A percentile compares a stretch with the other conserved stretches of the same genome.
Conservation (phyloP, 2,888 invertebrate species). For the Lomographa bimaculata region DNA sequence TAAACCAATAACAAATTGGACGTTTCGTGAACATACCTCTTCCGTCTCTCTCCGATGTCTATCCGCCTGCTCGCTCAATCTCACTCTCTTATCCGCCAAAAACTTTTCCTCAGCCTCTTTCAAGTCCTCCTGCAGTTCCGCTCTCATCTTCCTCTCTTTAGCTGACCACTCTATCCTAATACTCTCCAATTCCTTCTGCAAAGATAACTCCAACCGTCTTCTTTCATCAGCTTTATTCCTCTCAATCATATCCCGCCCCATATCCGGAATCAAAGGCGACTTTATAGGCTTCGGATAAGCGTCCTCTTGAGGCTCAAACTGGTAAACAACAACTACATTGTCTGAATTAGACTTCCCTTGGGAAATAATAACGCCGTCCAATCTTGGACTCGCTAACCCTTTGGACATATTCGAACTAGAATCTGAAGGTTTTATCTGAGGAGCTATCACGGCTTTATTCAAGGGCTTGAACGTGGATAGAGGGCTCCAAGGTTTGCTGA, state of each 20-base stretch:
- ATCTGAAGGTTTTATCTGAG: slow-evolving; percentile 59
- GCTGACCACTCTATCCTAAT: slow-evolving; percentile 83
- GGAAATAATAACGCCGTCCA: slow-evolving; percentile 73
- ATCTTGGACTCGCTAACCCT: slow-evolving; percentile 61
- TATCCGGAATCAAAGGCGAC: slow-evolving; percentile 66
- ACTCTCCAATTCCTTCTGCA: slow-evolving; percentile 78
- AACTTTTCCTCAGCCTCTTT: slow-evolving; percentile 76
- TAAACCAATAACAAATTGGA: too few species aligned
- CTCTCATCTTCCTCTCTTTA: slow-evolving; percentile 80
- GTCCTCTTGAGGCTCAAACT: slow-evolving; percentile 70
- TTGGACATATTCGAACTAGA: slow-evolving; percentile 47
- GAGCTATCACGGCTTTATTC: slow-evolving; percentile 51
- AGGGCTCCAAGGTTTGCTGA: slow-evolving; percentile 64
- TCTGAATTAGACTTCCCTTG: slow-evolving; percentile 73
- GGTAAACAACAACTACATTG: slow-evolving; percentile 75
- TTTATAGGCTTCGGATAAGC: slow-evolving; percentile 53
- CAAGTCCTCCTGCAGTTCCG: slow-evolving; percentile 79
- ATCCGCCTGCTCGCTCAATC: slow-evolving; percentile 73
- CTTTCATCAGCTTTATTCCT: slow-evolving; percentile 69
- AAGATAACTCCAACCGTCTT: slow-evolving; percentile 65
- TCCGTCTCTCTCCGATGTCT: slow-evolving; percentile 72
- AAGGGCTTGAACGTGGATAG: slow-evolving; percentile 65
- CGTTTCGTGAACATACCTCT: slow-evolving; percentile 66
- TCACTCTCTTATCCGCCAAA: slow-evolving; percentile 60
- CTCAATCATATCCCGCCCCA: slow-evolving; percentile 70